Percentiles rank a stretch among this genome's conserved stretches.
phyloP scores from a whole-genome alignment of 2,888 invertebrate species.

The Amphimallon solstitiale region DNA sequence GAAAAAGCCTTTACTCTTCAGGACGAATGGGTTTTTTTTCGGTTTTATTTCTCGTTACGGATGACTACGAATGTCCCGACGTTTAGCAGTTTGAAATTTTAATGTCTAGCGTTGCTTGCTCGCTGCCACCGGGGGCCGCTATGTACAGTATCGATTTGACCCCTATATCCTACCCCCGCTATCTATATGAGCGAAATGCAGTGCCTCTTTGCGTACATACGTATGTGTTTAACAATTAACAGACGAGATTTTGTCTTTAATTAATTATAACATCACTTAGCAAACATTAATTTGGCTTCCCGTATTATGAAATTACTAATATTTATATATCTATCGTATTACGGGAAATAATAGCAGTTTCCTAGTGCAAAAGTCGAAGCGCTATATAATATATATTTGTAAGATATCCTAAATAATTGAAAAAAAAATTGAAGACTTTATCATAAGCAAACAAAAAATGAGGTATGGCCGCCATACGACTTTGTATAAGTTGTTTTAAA shows the following conservation, averaged over 20 bases:
- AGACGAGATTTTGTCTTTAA: background rate
- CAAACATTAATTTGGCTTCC: too few relatives aligned
- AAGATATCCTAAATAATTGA: too few relatives aligned
- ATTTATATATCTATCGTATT: too few relatives aligned
- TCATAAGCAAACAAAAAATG: too few relatives aligned
- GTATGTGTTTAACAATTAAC: background rate
- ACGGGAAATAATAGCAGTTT: too few relatives aligned
- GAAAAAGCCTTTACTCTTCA: slow-evolving; percentile 14
- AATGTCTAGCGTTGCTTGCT: slow-evolving; percentile 12
- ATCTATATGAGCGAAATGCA: background rate
- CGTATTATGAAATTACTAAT: too few relatives aligned
- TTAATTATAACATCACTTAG: too few relatives aligned
- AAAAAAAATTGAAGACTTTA: too few relatives aligned
- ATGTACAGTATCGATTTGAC: slow-evolving; percentile 20
- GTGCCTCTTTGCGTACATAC: background rate
- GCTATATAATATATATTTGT: too few relatives aligned
- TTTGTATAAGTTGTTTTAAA: too few relatives aligned
- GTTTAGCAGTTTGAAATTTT: slow-evolving; percentile 26
- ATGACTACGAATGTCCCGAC: background rate
- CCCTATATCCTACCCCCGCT: slow-evolving; percentile 4
- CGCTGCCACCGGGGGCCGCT: background rate
- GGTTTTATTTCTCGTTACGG: slow-evolving; percentile 1
- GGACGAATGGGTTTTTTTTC: background rate
- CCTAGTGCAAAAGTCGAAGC: too few relatives aligned
- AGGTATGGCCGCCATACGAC: too few relatives aligned